A percentile compares a stretch with the other conserved stretches of the same genome.
These are phyloP conservation scores for Drosophila melanica DNA, from an alignment of 1,140 invertebrate genomes.

Conservation along the genomic window DNA sequence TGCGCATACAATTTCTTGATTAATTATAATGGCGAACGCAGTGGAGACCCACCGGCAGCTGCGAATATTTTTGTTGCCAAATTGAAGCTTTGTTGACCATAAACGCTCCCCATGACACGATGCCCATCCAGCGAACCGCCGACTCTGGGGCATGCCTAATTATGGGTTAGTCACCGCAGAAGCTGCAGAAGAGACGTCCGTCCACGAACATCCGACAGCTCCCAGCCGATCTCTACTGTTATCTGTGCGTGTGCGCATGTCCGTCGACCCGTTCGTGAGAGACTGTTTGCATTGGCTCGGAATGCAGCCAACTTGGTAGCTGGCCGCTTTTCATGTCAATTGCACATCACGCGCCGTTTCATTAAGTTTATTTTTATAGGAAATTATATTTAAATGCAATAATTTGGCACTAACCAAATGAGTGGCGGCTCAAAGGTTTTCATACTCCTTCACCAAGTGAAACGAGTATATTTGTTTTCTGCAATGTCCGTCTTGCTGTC, in stretches of 20 bases:
- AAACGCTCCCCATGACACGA: slow-evolving; percentile 70
- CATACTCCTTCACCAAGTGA: too few species aligned
- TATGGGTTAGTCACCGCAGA: slow-evolving; percentile 51
- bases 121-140: not conserved
- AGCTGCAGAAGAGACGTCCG: not conserved
- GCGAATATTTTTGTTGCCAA: slow-evolving; percentile 51
- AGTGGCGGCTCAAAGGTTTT: slow-evolving; percentile 9
- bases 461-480: too few species aligned
- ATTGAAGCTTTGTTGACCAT: slow-evolving; percentile 65
- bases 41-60: slow-evolving; percentile 43
- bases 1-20: slow-evolving; percentile 71
- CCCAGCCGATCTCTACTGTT: not conserved
- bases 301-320: slow-evolving; percentile 20
- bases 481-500: too few species aligned
- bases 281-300: slow-evolving; percentile 57
- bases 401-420: slow-evolving; percentile 62
- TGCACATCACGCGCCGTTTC: slow-evolving; percentile 71
- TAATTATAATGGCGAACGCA: slow-evolving; percentile 68
- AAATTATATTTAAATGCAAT: slow-evolving; percentile 79
- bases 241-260: slow-evolving; percentile 51
- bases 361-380: slow-evolving; percentile 73
- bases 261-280: slow-evolving; percentile 27
- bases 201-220: slow-evolving; percentile 9
- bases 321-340: slow-evolving; percentile 67
- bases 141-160: slow-evolving; percentile 51